phyloP scores from a whole-genome alignment of 1,140 invertebrate species.

The Odontomachus brunneus region DNA sequence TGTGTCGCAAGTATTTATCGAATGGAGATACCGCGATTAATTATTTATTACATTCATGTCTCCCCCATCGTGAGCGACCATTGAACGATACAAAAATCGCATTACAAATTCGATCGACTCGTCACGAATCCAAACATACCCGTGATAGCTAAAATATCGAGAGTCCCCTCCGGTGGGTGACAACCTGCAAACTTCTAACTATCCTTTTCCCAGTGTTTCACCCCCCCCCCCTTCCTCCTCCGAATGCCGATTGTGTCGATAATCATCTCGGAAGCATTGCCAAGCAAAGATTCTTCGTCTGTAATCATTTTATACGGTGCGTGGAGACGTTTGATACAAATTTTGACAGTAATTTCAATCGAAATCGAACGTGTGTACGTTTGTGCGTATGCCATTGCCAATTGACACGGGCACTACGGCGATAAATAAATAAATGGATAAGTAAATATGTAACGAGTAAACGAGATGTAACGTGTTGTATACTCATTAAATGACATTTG shows the following conservation, averaged over 20 bases:
- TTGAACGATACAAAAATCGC: constrained; percentile 33
- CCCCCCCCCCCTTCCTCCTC: constrained; percentile 83
- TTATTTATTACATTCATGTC: constrained; percentile 37
- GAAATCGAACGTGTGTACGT: no score
- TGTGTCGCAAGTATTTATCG: constrained; percentile 15
- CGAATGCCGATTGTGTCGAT: constrained; percentile 82
- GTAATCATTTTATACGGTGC: neutral
- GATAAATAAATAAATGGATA: constrained; percentile 15
- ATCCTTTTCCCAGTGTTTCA: constrained; percentile 83
- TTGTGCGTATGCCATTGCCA: no score
- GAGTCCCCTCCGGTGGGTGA: constrained; percentile 74
- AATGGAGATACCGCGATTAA: constrained; percentile 11
- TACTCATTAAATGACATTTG: neutral
- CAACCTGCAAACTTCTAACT: constrained; percentile 69
- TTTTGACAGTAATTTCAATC: neutral
- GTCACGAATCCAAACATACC: constrained; percentile 63
- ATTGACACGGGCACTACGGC: neutral
- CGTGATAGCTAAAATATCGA: constrained; percentile 73
- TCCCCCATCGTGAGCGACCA: constrained; percentile 68
- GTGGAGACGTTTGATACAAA: neutral
- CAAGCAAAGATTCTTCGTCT: constrained; percentile 73
- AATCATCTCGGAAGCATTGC: constrained; percentile 75
- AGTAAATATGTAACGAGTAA: no score
- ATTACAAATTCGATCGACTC: constrained; percentile 65
- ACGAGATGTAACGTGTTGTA: neutral